These are phyloP conservation scores for Fragum fragum DNA, from an alignment of 2,888 invertebrate species.

Conservation along the genomic window DNA sequence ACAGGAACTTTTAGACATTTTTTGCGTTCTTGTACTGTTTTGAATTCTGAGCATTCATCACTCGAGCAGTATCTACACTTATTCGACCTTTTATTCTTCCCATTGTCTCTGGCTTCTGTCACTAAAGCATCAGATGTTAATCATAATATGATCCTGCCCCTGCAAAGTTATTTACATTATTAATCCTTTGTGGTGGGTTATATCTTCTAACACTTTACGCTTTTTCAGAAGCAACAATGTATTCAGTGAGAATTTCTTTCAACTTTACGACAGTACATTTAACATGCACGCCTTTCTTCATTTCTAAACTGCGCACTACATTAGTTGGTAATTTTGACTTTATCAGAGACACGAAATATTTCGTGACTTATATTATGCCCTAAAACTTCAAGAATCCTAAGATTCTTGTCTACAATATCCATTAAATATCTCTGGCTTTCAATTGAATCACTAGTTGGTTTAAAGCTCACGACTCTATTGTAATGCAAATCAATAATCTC, in stretches of 20 bases:
- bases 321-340: slow-evolving; percentile 33
- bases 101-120: slow-evolving; percentile 10
- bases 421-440: slow-evolving; percentile 37
- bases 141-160: neutral
- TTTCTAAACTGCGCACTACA: too few relatives aligned
- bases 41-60: too few relatives aligned
- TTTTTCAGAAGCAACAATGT: slow-evolving; percentile 38
- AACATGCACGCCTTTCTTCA: too few relatives aligned
- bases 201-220: slow-evolving; percentile 19
- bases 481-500: slow-evolving; percentile 45
- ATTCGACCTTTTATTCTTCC: neutral
- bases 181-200: neutral
- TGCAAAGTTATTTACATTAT: neutral
- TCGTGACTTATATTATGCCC: slow-evolving; percentile 40
- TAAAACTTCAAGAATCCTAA: slow-evolving; percentile 42
- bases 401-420: slow-evolving; percentile 37
- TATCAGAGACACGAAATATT: slow-evolving; percentile 48
- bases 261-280: too few relatives aligned
- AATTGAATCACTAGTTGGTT: too few relatives aligned
- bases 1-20: slow-evolving; percentile 4
- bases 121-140: slow-evolving; percentile 21
- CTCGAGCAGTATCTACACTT: slow-evolving; percentile 29
- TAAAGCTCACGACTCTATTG: slow-evolving; percentile 34
- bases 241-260: too few relatives aligned
- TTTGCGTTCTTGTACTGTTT: slow-evolving; percentile 26